Evolutionary conservation across 2,888 invertebrate genomes (phyloP), one percentile per base, ranked within the genome.

Genomic region (Rhorus exstirpatorius): DNA sequence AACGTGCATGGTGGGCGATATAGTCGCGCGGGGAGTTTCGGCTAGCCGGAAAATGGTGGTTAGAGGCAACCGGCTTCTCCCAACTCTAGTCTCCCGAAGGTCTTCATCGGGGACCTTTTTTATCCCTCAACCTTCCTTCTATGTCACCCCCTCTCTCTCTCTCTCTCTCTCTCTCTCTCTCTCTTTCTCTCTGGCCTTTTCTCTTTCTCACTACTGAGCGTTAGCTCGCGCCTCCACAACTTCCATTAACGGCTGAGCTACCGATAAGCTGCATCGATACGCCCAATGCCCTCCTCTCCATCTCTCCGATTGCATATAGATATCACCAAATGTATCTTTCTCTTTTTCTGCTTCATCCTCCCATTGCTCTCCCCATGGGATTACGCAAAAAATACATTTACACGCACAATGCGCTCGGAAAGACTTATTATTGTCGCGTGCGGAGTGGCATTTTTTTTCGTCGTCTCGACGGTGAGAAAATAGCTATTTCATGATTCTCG

Each of bases 231-330:
- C 85, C 84, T 82, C 81, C 83, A 72, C 61, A 79, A 81, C 83
- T 88, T 90, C 89, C 90, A 90, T 90, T 90, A 90, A 87, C 88
- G 87, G 88, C 88, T 89, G 88, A 90, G 88, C 88, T 83, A 82
- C 75, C 86, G 90, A 89, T 89, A 90, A 90, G 90, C 88, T 86
- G 87, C 88, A 88, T 88, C 89, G 90, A 90, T 89, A 89, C 87
- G 79, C 83, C 76, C 86, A 60, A 75, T 67, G 53, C 60, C 80
- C 75, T 78, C 70, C 60, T 82, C 60, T 71, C 58, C 63, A 46
- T 49, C 65, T 67, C 63, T 60, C 17, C 44, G 14, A 55, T 46
- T 71, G 38, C 31, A 31, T 49, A 72, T 72, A 58, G 41, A 24
- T 74, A 61, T 72, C 70, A 51, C 21, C 60, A 60, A 71, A 82